Evolutionary conservation across 2,113 vertebrate species (phyloP), one percentile per base, ranked within the genome.

Genomic region (Lophotis ruficrista): DNA sequence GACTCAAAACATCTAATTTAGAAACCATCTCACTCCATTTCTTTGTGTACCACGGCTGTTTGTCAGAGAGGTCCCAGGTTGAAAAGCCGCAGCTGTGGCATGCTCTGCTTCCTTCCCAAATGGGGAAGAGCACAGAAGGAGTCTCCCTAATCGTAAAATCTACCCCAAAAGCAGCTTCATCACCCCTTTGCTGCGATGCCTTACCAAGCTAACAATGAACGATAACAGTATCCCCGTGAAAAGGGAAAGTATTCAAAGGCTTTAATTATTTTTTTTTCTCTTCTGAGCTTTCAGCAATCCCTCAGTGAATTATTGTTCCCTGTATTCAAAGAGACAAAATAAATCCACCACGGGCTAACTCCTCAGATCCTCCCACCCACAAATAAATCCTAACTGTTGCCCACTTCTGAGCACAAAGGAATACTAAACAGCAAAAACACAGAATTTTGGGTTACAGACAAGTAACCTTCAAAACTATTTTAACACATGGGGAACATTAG

Each of bases 251-350:
- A 82, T 24, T 76, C 53, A 50, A 68, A 83, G 16, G 9, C 5
- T 33, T 93, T 86, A 48, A 66, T 76, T 90, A 6, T 45, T 73
- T 33, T 56, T 70, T 12, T 15, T 27, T 41, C 14, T 70, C 6
- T 53, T 53, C 71, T 73, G 37, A 64, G 35, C 48, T 37, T 78
- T 73, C 69, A 58, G 61, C 18, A 61, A 72, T 56, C 19, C 50
- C 45, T 79, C 43, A 21, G 41, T 72, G 70, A 91, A 89, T 89
- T 92, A 94, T 61, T 87, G 15, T 76, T 79, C 45, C 60, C 23
- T 72, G 77, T 8, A 57, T 78, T 82, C n/a, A 60, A 77, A 78
- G 12, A 23, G 61, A 25, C 35, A 91, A 92, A 94, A 91, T 89
- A 96, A 96, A 96, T 87, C 73, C 38, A 76, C 33, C 73, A 48